These are phyloP conservation scores for Syngnathus floridae DNA, from an alignment of 2,113 vertebrate species.

Conservation along the genomic window DNA sequence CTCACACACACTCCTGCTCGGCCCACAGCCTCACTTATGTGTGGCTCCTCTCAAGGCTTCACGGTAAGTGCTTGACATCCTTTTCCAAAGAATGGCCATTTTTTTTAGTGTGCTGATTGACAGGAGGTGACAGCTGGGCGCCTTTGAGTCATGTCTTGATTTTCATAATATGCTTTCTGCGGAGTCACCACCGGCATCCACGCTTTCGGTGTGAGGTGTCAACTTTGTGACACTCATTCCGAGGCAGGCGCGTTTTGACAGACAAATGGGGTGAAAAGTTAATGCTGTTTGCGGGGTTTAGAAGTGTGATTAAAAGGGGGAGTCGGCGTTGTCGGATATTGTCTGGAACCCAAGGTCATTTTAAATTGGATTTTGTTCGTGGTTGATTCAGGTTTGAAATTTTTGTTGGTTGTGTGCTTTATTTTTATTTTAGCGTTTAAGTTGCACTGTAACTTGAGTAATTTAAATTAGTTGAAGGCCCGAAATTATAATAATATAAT, in stretches of 20 bases:
- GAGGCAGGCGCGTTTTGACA: slow-evolving; percentile 38
- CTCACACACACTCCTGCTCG: slow-evolving; percentile 29
- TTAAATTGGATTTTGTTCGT: too few species aligned
- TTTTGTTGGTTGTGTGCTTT: neutral
- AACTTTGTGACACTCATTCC: slow-evolving; percentile 49
- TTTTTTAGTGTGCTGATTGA: too few species aligned
- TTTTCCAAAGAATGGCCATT: slow-evolving; percentile 3
- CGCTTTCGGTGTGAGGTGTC: slow-evolving; percentile 55
- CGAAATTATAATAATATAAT: too few species aligned
- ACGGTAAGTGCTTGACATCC: slow-evolving; percentile 55
- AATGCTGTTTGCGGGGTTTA: neutral
- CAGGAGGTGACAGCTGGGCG: slow-evolving; percentile 30
- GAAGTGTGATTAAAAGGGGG: neutral
- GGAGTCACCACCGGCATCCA: slow-evolving; percentile 37
- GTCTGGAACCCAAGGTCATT: neutral
- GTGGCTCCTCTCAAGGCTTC: slow-evolving; percentile 64
- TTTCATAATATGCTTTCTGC: slow-evolving; percentile 46
- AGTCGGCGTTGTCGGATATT: neutral
- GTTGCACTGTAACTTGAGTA: too few species aligned
- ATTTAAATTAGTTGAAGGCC: too few species aligned
- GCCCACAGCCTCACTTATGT: slow-evolving; percentile 56
- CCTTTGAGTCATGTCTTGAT: slow-evolving; percentile 47
- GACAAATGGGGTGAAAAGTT: slow-evolving; percentile 23
- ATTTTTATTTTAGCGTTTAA: too few species aligned
- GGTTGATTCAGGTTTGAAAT: too few species aligned